Conservation (phyloP, 1,140 invertebrate genomes). For the Chrysoperla carnea region DNA sequence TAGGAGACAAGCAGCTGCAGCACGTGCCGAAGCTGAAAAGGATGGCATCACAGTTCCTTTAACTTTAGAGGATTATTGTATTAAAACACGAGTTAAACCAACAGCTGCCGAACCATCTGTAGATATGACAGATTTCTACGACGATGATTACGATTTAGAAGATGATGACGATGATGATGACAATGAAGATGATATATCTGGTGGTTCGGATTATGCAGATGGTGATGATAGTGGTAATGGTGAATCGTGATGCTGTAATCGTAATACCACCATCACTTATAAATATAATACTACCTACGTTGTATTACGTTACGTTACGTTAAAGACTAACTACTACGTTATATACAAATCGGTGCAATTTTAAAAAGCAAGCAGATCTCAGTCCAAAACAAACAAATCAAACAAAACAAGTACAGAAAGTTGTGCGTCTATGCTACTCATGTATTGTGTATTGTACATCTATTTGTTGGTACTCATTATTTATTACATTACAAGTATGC, state of each 20-base stretch:
- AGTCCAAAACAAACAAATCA: too few species aligned
- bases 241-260: conserved; percentile 18
- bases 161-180: conserved; percentile 63
- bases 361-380: too few species aligned
- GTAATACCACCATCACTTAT: too few species aligned
- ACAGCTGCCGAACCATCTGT: conserved; percentile 49
- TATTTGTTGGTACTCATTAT: too few species aligned
- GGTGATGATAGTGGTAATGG: conserved; percentile 21
- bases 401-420: too few species aligned
- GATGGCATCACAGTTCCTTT: conserved; percentile 94
- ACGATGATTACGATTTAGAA: conserved; percentile 76
- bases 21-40: conserved; percentile 84
- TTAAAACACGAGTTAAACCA: conserved; percentile 73
- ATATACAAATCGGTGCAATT: too few species aligned
- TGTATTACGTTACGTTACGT: too few species aligned
- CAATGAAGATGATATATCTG: conserved; percentile 42
- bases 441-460: too few species aligned
- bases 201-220: conserved; percentile 6
- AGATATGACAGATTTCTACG: conserved; percentile 85
- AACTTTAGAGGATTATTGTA: conserved; percentile 96
- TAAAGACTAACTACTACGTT: too few species aligned
- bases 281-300: too few species aligned
- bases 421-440: too few species aligned
- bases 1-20: conserved; percentile 92
- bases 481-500: too few species aligned